phyloP scores from a whole-genome alignment of 2,113 vertebrate genomes.

The Leucopsar rothschildi region DNA sequence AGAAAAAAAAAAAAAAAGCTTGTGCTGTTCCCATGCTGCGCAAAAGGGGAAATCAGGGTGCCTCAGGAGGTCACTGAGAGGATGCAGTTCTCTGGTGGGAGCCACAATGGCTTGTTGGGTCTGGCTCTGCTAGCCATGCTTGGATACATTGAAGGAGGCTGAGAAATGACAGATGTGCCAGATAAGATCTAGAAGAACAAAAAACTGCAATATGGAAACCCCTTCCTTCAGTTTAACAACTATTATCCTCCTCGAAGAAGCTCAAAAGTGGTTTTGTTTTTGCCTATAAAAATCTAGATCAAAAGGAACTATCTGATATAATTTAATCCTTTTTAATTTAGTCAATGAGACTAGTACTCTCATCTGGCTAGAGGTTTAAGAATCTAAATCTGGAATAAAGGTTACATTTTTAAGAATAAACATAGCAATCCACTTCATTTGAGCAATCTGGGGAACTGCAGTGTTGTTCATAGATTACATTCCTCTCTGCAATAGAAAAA shows the following conservation, averaged over 20 bases:
- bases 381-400: background rate
- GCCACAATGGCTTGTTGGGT: background rate
- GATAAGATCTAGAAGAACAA: background rate
- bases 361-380: background rate
- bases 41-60: background rate
- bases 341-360: background rate
- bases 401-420: background rate
- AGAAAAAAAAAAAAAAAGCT: background rate
- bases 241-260: background rate
- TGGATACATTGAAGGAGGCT: background rate
- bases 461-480: conserved; percentile 35
- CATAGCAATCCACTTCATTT: background rate
- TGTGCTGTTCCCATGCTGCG: background rate
- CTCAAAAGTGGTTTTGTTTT: background rate
- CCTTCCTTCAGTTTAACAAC: background rate
- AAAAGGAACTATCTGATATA: background rate
- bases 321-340: background rate
- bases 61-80: background rate
- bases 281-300: background rate
- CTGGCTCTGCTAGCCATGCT: background rate
- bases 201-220: background rate
- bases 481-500: background rate
- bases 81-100: background rate
- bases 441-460: conserved; percentile 26
- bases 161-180: background rate